Evolutionary conservation across 2,888 invertebrate genomes (phyloP).

Genomic region (Miltochrista miniata): DNA sequence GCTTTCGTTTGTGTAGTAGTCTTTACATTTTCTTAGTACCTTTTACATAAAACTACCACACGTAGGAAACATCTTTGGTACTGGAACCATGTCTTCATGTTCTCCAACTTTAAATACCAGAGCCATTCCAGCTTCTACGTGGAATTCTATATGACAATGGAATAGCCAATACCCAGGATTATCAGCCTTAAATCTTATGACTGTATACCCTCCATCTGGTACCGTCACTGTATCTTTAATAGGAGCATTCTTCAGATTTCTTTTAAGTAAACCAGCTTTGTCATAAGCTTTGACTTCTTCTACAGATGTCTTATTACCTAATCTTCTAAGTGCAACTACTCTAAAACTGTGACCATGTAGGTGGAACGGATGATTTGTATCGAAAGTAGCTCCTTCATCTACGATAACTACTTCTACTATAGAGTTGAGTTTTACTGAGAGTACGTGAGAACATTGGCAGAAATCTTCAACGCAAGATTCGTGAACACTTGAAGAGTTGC

Average conservation of each 20-base stretch:
- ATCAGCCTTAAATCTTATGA: constrained; percentile 91
- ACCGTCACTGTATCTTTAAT: constrained; percentile 95
- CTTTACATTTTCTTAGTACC: constrained; percentile 71
- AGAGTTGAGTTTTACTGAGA: constrained; percentile 88
- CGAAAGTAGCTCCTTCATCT: constrained; percentile 92
- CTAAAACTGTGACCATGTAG: constrained; percentile 94
- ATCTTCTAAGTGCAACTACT: constrained; percentile 90
- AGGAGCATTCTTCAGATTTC: constrained; percentile 90
- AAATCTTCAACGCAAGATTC: constrained; percentile 86
- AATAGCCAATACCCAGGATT: constrained; percentile 96
- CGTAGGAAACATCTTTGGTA: constrained; percentile 90
- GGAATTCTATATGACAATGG: constrained; percentile 96
- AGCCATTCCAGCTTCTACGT: constrained; percentile 95
- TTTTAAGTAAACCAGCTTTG: constrained; percentile 85
- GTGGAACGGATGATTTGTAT: constrained; percentile 95
- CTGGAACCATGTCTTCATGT: constrained; percentile 87
- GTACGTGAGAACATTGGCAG: constrained; percentile 93
- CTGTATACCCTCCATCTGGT: constrained; percentile 95
- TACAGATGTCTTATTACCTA: constrained; percentile 87
- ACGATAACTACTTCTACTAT: constrained; percentile 93
- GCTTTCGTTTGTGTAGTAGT: constrained; percentile 46
- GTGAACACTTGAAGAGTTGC: constrained; percentile 88
- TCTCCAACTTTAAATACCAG: constrained; percentile 93
- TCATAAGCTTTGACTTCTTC: constrained; percentile 88
- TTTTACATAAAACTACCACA: constrained; percentile 87